phyloP scores from a whole-genome alignment of 2,797 vertebrate species.

The Pseudochirops cupreus region DNA sequence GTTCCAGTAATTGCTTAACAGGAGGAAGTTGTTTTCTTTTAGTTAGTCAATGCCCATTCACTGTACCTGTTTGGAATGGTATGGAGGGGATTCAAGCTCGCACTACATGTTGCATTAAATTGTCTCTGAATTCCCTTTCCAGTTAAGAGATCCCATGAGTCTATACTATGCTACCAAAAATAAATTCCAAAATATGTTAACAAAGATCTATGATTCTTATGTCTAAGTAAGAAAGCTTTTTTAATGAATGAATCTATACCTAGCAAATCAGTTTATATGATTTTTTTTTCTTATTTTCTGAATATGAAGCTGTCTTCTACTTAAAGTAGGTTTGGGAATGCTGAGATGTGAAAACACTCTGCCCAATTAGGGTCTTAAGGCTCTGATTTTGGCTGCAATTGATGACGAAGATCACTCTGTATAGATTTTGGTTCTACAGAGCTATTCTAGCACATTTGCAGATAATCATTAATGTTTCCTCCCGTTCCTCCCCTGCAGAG shows the following conservation, averaged over 20 bases:
- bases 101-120: neutral
- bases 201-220: neutral
- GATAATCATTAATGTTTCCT: neutral
- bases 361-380: neutral
- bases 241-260: neutral
- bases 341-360: neutral
- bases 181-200: neutral
- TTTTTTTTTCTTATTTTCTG: neutral
- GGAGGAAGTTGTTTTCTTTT: neutral
- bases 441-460: neutral
- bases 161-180: neutral
- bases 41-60: neutral
- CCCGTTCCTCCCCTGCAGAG: neutral
- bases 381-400: neutral
- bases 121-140: neutral
- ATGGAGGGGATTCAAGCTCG: neutral
- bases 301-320: neutral
- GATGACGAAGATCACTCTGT: neutral
- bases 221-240: neutral
- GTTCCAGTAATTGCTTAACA: neutral
- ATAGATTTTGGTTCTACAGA: neutral
- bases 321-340: neutral
- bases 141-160: neutral
- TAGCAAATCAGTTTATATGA: neutral
- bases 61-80: neutral